Percentiles rank a stretch among this genome's conserved stretches.
Evolutionary conservation across 2,888 invertebrate species (phyloP).

Genomic region (Lasioglossum oenotherae): DNA sequence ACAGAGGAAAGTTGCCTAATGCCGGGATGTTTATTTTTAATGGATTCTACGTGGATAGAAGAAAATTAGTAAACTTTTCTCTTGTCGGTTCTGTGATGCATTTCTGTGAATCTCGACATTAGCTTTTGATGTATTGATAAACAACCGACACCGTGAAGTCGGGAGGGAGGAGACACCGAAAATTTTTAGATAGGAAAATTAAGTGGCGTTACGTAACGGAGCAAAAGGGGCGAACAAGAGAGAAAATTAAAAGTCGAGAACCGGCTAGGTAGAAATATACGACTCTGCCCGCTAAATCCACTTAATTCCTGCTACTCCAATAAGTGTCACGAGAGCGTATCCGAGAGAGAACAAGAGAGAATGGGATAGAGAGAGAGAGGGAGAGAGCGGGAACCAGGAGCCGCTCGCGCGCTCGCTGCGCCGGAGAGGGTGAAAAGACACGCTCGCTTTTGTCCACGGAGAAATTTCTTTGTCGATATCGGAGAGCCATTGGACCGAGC

Average conservation of each 20-base stretch:
- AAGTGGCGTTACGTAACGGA: conserved; percentile 47
- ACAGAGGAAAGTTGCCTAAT: not conserved
- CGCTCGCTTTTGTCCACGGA: conserved; percentile 71
- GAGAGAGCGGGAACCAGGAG: not conserved
- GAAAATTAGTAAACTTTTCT: too few species aligned
- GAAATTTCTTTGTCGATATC: conserved; percentile 73
- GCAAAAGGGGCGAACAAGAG: conserved; percentile 37
- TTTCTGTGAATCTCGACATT: not conserved
- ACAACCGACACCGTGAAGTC: not conserved
- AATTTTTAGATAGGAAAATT: conserved; percentile 51
- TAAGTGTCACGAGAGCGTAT: conserved; percentile 62
- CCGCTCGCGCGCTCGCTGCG: not conserved
- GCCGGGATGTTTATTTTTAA: not conserved
- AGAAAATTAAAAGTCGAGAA: conserved; percentile 56
- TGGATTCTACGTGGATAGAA: not conserved
- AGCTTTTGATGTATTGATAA: not conserved
- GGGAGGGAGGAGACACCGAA: conserved; percentile 4
- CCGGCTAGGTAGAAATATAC: conserved; percentile 52
- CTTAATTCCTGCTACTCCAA: conserved; percentile 67
- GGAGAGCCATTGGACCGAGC: conserved; percentile 68
- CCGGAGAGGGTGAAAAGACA: conserved; percentile 58
- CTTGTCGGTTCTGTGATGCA: too few species aligned
- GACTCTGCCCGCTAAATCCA: conserved; percentile 64
- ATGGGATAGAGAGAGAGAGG: not conserved
- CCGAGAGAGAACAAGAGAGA: conserved; percentile 18